Evolutionary conservation across 2,113 vertebrate genomes (phyloP).

Genomic region (Pluvianellus socialis): DNA sequence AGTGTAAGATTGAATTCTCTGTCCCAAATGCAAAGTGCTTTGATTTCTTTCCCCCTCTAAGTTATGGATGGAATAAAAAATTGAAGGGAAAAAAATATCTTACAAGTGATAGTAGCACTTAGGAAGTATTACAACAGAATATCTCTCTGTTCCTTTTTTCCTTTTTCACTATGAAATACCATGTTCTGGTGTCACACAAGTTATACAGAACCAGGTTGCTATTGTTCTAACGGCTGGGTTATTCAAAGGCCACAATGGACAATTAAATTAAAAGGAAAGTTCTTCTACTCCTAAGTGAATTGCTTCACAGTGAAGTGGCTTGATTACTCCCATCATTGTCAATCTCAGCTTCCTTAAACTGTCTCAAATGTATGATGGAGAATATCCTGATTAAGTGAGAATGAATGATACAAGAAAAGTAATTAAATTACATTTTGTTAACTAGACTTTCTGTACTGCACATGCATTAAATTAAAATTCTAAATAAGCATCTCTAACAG

Average conservation of each 20-base stretch:
- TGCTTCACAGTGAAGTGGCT: conserved; percentile 31
- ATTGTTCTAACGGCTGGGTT: conserved; percentile 3
- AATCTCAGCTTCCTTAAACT: conserved; percentile 53
- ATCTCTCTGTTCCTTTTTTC: not conserved
- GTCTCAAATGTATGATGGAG: conserved; percentile 20
- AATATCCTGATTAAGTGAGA: conserved; percentile 32
- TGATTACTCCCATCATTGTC: conserved; percentile 55
- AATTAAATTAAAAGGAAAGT: conserved; percentile 39
- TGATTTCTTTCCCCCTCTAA: not conserved
- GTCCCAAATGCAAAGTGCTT: not conserved
- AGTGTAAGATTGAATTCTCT: not conserved
- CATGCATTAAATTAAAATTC: not conserved
- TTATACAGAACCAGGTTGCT: not conserved
- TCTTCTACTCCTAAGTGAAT: conserved; percentile 30
- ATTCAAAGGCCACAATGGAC: not conserved
- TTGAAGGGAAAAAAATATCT: not conserved
- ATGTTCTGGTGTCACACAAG: not conserved
- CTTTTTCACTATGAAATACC: not conserved
- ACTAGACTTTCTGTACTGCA: not conserved
- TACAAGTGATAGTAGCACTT: not conserved
- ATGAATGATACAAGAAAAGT: conserved; percentile 13
- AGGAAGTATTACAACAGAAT: not conserved
- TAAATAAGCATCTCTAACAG: not conserved
- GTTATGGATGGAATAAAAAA: not conserved
- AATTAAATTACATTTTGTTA: conserved; percentile 23